Evolutionary conservation across 2,797 vertebrate species (phyloP).

Genomic region (Macrochelys suwanniensis): DNA sequence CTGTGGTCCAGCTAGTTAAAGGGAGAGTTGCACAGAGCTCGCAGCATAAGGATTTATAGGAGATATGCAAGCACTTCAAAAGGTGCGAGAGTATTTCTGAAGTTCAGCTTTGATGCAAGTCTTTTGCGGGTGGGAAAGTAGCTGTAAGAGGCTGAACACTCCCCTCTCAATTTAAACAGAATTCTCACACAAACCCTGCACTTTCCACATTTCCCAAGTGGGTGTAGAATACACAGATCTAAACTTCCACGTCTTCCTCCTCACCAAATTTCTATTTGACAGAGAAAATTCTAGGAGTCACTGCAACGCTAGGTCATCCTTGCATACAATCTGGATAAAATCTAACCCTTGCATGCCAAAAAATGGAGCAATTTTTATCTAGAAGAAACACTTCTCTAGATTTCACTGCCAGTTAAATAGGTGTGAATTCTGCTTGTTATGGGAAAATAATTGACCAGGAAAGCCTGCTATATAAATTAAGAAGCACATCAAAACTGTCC

Average conservation of each 20-base stretch:
- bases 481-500: not conserved
- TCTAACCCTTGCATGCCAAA: not conserved
- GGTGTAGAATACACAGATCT: not conserved
- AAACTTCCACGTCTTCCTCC: not conserved
- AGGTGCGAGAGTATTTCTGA: not conserved
- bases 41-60: not conserved
- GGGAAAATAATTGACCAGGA: not conserved
- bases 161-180: not conserved
- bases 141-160: not conserved
- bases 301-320: not conserved
- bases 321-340: constrained; percentile 6
- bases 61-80: not conserved
- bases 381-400: constrained; percentile 13
- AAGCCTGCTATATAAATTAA: not conserved
- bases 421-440: not conserved
- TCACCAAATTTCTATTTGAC: not conserved
- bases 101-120: not conserved
- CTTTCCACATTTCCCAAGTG: not conserved
- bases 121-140: not conserved
- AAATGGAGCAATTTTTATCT: constrained; percentile 12
- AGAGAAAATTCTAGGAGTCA: not conserved
- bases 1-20: not conserved
- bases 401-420: constrained; percentile 8
- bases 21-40: not conserved
- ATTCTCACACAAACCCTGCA: not conserved